Percentiles rank a stretch among this genome's conserved stretches.
Evolutionary conservation across 1,140 invertebrate species (phyloP).

Genomic region (Cydia fagiglandana): DNA sequence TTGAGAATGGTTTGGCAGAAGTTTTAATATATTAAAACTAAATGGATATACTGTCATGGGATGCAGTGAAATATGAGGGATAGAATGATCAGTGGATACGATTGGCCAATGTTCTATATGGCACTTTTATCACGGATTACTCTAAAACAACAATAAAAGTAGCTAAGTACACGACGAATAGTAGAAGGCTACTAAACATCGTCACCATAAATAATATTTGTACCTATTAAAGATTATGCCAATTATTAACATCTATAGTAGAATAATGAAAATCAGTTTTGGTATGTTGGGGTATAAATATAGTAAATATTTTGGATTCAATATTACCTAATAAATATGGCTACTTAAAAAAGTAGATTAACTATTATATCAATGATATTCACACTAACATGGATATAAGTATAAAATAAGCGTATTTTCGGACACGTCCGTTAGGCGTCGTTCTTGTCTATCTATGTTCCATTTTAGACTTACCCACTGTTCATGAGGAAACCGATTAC

Average conservation of each 20-base stretch:
- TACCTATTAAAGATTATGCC: constrained; percentile 29
- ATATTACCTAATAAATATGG: constrained; percentile 51
- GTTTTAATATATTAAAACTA: constrained; percentile 23
- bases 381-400: constrained; percentile 70
- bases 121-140: constrained; percentile 59
- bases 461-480: constrained; percentile 64
- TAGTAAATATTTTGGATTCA: constrained; percentile 45
- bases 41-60: constrained; percentile 51
- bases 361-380: constrained; percentile 59
- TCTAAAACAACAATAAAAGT: constrained; percentile 43
- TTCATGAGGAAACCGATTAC: not conserved
- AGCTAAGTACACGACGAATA: constrained; percentile 44
- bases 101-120: constrained; percentile 53
- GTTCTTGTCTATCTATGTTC: constrained; percentile 51
- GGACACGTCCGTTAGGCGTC: constrained; percentile 64
- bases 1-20: constrained; percentile 35
- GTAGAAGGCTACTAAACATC: constrained; percentile 53
- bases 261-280: constrained; percentile 35
- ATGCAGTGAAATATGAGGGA: constrained; percentile 42
- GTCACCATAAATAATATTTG: constrained; percentile 39
- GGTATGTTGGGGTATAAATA: constrained; percentile 26
- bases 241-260: constrained; percentile 33
- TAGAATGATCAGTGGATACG: constrained; percentile 28
- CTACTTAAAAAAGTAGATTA: constrained; percentile 66
- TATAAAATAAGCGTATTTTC: constrained; percentile 78